Evolutionary conservation across 2,797 vertebrate species (phyloP).

Genomic region (Hylomyscus alleni): DNA sequence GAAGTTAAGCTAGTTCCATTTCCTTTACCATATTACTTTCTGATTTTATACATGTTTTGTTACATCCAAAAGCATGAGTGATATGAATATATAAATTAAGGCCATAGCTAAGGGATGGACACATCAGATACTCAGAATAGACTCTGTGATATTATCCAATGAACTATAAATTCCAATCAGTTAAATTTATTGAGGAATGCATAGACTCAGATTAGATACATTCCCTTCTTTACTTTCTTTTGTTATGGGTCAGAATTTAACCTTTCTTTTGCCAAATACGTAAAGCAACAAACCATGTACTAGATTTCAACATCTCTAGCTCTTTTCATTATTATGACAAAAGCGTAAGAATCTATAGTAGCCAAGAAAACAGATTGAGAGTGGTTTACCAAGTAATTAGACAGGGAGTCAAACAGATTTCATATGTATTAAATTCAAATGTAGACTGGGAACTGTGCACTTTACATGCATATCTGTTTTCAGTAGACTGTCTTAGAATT

Average conservation of each 20-base stretch:
- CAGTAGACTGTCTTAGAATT: neutral
- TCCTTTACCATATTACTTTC: constrained; percentile 4
- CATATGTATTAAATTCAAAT: neutral
- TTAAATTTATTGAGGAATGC: neutral
- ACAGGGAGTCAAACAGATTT: neutral
- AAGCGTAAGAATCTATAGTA: neutral
- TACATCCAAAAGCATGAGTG: neutral
- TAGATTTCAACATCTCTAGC: neutral
- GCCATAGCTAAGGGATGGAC: rapidly evolving
- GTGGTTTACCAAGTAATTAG: neutral
- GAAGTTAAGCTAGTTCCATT: neutral
- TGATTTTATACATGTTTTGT: neutral
- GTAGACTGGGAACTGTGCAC: neutral
- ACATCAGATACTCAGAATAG: neutral
- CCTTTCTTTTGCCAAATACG: neutral
- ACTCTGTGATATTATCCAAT: neutral
- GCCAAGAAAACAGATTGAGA: neutral
- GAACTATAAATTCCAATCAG: neutral
- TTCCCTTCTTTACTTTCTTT: neutral
- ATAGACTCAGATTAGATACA: neutral
- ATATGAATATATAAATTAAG: neutral
- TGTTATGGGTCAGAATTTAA: neutral
- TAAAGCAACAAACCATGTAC: neutral
- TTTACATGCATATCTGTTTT: neutral
- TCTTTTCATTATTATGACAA: neutral